Conservation (phyloP, 2,888 invertebrate genomes). For the Barypeithes pellucidus region DNA sequence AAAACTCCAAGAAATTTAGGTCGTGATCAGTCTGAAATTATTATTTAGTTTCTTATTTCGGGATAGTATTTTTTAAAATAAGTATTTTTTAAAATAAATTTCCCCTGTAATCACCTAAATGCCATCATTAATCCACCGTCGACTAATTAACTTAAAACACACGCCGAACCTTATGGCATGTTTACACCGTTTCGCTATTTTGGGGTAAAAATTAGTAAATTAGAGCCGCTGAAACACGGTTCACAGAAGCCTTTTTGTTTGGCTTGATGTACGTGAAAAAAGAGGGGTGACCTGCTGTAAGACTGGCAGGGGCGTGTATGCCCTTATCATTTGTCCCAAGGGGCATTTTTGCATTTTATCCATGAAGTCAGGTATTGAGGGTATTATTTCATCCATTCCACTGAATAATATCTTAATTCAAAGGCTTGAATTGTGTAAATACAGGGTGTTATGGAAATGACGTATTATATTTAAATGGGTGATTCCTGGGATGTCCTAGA, state of each 20-base stretch:
- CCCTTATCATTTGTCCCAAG: neutral
- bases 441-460: too few species aligned
- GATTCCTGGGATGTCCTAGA: too few species aligned
- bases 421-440: too few species aligned
- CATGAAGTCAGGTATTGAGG: too few species aligned
- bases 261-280: neutral
- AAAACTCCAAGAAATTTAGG: too few species aligned
- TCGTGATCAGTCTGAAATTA: too few species aligned
- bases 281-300: neutral
- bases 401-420: too few species aligned
- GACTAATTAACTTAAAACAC: conserved; percentile 22
- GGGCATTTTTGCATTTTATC: neutral
- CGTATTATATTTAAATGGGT: too few species aligned
- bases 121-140: conserved; percentile 1
- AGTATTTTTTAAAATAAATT: too few species aligned
- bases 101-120: neutral
- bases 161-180: neutral
- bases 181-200: conserved; percentile 14
- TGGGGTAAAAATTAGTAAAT: conserved; percentile 26
- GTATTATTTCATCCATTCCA: too few species aligned
- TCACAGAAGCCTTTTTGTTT: conserved; percentile 8
- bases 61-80: neutral
- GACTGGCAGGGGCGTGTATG: neutral
- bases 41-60: neutral
- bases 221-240: neutral